A percentile compares a stretch with the other conserved stretches of the same genome.
phyloP scores from a whole-genome alignment of 2,797 vertebrate genomes.

The Danio jaintianensis region DNA sequence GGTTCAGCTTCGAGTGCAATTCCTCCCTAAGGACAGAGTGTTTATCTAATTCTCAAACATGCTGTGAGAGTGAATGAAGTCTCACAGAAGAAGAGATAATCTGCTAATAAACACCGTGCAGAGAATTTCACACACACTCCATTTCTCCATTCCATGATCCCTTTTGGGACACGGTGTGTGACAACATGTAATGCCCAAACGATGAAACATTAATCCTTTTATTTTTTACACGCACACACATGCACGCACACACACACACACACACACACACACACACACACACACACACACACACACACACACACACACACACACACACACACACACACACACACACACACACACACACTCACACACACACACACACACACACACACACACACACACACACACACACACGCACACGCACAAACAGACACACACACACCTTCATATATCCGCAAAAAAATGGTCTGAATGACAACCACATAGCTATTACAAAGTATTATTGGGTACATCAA shows the following conservation, averaged over 20 bases:
- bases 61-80: constrained; percentile 45
- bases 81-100: constrained; percentile 43
- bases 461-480: not conserved
- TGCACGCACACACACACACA: no score
- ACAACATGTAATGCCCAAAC: constrained; percentile 36
- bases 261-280: constrained; percentile 11
- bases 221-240: not conserved
- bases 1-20: constrained; percentile 1
- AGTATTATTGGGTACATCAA: not conserved
- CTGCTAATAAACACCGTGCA: constrained; percentile 44
- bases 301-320: no score
- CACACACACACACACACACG: no score
- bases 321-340: no score
- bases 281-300: no score
- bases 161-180: constrained; percentile 5
- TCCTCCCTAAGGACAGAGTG: constrained; percentile 22
- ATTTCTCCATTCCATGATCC: constrained; percentile 3
- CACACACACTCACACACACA: not conserved
- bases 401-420: no score
- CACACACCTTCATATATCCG: no score
- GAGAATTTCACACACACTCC: constrained; percentile 34
- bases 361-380: no score
- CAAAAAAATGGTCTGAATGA: constrained; percentile 4
- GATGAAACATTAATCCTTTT: constrained; percentile 35
- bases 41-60: constrained; percentile 32